Percentiles rank a stretch among this genome's conserved stretches.
phyloP scores from a whole-genome alignment of 2,888 invertebrate species.

The Euspilapteryx auroguttella region DNA sequence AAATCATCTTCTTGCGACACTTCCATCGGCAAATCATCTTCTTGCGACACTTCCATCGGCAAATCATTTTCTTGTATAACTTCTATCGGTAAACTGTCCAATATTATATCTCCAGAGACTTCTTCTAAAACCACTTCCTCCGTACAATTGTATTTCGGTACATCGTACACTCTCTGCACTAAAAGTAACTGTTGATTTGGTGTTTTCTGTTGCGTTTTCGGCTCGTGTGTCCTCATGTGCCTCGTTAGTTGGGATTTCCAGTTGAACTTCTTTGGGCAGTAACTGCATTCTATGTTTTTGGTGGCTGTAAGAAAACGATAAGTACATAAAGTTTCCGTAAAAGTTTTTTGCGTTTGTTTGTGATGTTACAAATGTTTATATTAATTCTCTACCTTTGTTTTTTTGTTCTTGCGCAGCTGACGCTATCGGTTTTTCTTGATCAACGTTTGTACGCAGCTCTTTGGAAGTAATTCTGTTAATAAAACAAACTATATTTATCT shows the following conservation, averaged over 20 bases:
- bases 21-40: background rate
- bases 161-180: background rate
- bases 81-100: too few relatives aligned
- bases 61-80: background rate
- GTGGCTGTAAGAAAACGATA: slow-evolving; percentile 32
- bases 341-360: too few relatives aligned
- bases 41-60: background rate
- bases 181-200: background rate
- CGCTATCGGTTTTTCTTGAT: too few relatives aligned
- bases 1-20: background rate
- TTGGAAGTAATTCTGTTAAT: too few relatives aligned
- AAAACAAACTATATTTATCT: too few relatives aligned
- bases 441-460: too few relatives aligned
- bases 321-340: too few relatives aligned
- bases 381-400: too few relatives aligned
- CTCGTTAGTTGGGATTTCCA: slow-evolving; percentile 29
- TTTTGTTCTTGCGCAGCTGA: too few relatives aligned
- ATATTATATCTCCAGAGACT: background rate
- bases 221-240: slow-evolving; percentile 26
- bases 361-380: too few relatives aligned
- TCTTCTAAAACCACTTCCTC: slow-evolving; percentile 1
- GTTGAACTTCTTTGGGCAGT: slow-evolving; percentile 25
- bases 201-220: slow-evolving; percentile 7
- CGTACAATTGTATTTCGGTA: slow-evolving; percentile 4
- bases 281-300: slow-evolving; percentile 36